Evolutionary conservation across 2,888 invertebrate species (phyloP), one percentile per base, ranked within the genome.

Genomic region (Seira musarum): DNA sequence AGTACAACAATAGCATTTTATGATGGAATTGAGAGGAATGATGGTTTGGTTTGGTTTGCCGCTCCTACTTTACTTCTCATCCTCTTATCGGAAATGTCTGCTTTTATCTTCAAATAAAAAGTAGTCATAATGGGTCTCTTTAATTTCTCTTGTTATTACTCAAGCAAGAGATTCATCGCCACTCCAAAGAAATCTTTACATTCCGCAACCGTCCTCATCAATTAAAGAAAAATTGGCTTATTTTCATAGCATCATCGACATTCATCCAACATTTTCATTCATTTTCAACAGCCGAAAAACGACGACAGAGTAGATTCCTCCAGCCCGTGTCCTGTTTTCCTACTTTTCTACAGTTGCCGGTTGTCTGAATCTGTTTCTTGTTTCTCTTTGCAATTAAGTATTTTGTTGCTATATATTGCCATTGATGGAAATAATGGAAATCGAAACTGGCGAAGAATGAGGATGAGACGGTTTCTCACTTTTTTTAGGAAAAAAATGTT

Each of bases 51-150:
- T n/a, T 60, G 15, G 10, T 60, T 60, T 60, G 60, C 60, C 60
- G 60, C 60, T 60, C 22, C 60, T 53, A 30, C 30, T 30, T 30
- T 15, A 30, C 30, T 30, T 30, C 30, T 30, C 40, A 40, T 60
- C 60, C 21, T 21, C 25, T 49, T 68, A 79, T 79, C 72, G 73
- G 73, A 79, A 79, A 79, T 79, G 72, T 68, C 73, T 57, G 64
- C 79, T 79, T 79, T 73, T 79, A 69, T 73, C 73, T 71, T 71
- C 24, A n/a, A 25, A 30, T 25, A 64, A 64, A 64, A 30, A 30
- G 30, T 30, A 64, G 64, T 24, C 64, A 30, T 64, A 30, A 30
- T 25, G 64, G 35, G 35, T 30, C 64, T 64, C 64, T 64, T 30
- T 64, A 64, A 64, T 30, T 30, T 64, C 64, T 64, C 30, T 5